A percentile compares a stretch with the other conserved stretches of the same genome.
These are phyloP conservation scores for Tupaia tana DNA, from an alignment of 2,113 vertebrate species.

Conservation along the genomic window DNA sequence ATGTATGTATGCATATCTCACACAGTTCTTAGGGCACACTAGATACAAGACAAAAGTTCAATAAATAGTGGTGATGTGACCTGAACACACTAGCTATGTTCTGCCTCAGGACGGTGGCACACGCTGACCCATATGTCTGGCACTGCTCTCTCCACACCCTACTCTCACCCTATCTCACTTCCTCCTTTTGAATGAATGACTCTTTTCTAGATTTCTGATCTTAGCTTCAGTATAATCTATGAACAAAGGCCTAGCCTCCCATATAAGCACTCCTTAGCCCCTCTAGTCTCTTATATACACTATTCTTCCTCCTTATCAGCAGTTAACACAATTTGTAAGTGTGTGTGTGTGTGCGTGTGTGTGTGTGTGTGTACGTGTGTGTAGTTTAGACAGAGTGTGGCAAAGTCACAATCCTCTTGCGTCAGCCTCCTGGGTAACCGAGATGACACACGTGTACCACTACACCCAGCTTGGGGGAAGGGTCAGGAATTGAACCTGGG, in stretches of 20 bases:
- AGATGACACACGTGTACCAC: too few species aligned
- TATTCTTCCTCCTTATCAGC: not conserved
- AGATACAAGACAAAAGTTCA: not conserved
- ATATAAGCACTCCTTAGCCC: not conserved
- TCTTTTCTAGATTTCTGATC: not conserved
- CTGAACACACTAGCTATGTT: not conserved
- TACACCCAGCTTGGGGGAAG: too few species aligned
- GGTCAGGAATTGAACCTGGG: too few species aligned
- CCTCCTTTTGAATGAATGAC: not conserved
- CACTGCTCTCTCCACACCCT: not conserved
- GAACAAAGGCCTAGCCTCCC: not conserved
- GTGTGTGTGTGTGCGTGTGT: not conserved
- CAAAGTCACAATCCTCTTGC: too few species aligned
- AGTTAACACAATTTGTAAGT: not conserved
- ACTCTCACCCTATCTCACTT: not conserved
- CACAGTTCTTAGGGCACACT: not conserved
- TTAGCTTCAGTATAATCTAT: not conserved
- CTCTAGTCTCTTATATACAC: not conserved
- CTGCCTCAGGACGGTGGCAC: not conserved
- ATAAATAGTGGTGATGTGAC: not conserved
- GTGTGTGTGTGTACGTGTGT: too few species aligned
- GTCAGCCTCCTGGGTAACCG: too few species aligned
- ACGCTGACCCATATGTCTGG: not conserved
- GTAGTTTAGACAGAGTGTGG: too few species aligned
- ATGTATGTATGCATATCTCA: not conserved